Conservation (phyloP, 2,888 invertebrate genomes). For the Spilosoma lubricipeda region DNA sequence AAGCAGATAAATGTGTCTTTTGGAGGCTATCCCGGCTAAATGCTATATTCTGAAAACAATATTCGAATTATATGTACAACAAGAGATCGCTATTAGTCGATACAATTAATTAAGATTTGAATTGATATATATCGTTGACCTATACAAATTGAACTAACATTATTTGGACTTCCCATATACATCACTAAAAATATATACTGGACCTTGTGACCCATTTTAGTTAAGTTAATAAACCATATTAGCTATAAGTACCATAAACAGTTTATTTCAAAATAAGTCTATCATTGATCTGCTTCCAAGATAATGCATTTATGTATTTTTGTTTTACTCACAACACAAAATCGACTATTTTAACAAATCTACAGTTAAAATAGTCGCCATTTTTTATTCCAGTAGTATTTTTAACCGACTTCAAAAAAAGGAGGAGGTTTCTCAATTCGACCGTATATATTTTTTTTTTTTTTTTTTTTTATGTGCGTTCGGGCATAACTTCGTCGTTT, state of each 20-base stretch:
- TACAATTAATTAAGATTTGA: not conserved
- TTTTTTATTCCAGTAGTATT: conserved; percentile 6
- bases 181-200: too few relatives aligned
- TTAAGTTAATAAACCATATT: not conserved
- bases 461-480: too few relatives aligned
- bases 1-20: not conserved
- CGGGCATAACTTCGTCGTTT: too few relatives aligned
- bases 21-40: not conserved
- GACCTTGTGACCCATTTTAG: not conserved
- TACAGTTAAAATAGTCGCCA: not conserved
- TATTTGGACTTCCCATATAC: not conserved
- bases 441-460: too few relatives aligned
- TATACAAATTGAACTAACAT: not conserved
- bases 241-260: not conserved
- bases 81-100: not conserved
- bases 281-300: not conserved
- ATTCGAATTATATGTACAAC: not conserved
- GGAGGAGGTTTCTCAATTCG: too few relatives aligned
- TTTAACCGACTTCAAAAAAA: too few relatives aligned
- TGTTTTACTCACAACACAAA: too few relatives aligned
- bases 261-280: not conserved
- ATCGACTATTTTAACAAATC: too few relatives aligned
- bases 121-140: not conserved
- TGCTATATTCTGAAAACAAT: not conserved
- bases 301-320: not conserved